Evolutionary conservation across 92 coral and sea anemone species (phyloP).

Genomic region (Epizoanthus scotinus): DNA sequence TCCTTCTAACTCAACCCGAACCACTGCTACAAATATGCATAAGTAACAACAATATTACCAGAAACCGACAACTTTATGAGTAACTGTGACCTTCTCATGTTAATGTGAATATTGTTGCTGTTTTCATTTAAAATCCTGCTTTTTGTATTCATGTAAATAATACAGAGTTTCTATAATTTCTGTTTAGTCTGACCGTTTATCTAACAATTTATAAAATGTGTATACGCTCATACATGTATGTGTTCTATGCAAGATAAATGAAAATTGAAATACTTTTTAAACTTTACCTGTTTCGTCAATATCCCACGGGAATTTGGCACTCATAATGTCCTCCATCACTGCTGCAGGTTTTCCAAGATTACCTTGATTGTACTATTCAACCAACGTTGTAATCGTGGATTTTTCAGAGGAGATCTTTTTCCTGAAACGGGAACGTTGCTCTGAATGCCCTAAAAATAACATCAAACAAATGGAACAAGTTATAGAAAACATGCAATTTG

Average conservation of each 20-base stretch:
- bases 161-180: too few relatives aligned
- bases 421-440: slow-evolving; percentile 38
- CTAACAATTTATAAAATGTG: too few relatives aligned
- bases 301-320: slow-evolving; percentile 56
- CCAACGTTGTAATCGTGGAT: slow-evolving; percentile 22
- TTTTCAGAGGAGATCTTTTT: slow-evolving; percentile 42
- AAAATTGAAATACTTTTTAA: not conserved
- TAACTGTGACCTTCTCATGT: too few relatives aligned
- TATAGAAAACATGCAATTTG: not conserved
- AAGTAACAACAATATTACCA: too few relatives aligned
- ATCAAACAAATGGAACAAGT: not conserved
- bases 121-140: too few relatives aligned
- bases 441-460: slow-evolving; percentile 32
- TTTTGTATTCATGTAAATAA: too few relatives aligned
- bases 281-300: slow-evolving; percentile 22
- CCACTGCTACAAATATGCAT: too few relatives aligned
- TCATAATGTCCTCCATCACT: slow-evolving; percentile 33
- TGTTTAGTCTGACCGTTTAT: too few relatives aligned
- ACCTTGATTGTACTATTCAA: slow-evolving; percentile 34
- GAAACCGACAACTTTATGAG: too few relatives aligned
- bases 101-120: too few relatives aligned
- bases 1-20: too few relatives aligned
- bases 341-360: slow-evolving; percentile 25
- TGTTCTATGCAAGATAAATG: not conserved
- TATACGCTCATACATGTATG: not conserved